These are phyloP conservation scores for Beaufortia kweichowensis DNA, from an alignment of 2,113 vertebrate genomes.

Conservation along the genomic window DNA sequence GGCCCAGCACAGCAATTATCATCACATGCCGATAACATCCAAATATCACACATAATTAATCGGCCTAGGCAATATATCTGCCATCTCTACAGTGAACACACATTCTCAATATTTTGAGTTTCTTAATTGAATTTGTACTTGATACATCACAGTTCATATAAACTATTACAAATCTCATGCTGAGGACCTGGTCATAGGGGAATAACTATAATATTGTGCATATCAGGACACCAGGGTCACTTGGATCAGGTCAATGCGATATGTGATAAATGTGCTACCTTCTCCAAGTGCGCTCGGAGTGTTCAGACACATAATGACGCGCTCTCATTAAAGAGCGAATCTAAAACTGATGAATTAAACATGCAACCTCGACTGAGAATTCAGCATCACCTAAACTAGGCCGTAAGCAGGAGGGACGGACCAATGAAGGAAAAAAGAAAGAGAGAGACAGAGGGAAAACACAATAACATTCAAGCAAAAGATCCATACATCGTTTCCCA, in stretches of 20 bases:
- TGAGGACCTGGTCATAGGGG: background rate
- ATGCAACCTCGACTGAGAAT: slow-evolving; percentile 34
- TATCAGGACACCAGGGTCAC: background rate
- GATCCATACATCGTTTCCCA: slow-evolving; percentile 24
- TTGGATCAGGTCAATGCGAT: slow-evolving; percentile 5
- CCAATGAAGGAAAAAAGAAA: background rate
- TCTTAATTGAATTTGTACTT: background rate
- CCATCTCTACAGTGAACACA: no score
- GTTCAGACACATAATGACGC: slow-evolving; percentile 33
- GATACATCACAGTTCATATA: background rate
- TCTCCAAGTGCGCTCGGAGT: slow-evolving; percentile 9
- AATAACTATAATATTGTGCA: background rate
- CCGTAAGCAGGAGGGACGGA: slow-evolving; percentile 1
- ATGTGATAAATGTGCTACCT: slow-evolving; percentile 2
- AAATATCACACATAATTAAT: no score
- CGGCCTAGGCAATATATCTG: no score
- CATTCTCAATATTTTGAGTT: background rate
- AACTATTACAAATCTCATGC: background rate
- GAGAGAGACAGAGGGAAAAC: background rate
- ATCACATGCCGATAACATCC: no score
- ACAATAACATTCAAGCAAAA: slow-evolving; percentile 4
- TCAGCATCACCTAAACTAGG: slow-evolving; percentile 43
- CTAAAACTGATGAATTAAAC: slow-evolving; percentile 50
- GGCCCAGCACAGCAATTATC: no score
- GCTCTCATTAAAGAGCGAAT: slow-evolving; percentile 21